phyloP scores from a whole-genome alignment of 2,113 vertebrate species.

The Cercopithecus mona region DNA sequence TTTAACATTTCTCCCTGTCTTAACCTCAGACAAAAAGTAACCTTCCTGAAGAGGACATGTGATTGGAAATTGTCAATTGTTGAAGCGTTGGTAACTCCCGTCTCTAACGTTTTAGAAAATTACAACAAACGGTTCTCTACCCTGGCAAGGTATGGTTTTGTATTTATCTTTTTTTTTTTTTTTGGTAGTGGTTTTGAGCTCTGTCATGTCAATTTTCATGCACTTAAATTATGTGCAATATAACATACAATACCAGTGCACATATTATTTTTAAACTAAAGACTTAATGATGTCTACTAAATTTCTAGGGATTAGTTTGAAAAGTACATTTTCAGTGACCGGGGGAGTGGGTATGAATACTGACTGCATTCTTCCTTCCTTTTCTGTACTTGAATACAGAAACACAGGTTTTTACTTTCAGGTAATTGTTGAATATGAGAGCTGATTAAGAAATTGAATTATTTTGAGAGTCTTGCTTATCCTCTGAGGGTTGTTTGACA shows the following conservation, averaged over 20 bases:
- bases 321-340: neutral
- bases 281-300: neutral
- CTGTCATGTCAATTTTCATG: neutral
- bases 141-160: conserved; percentile 51
- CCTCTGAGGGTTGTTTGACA: neutral
- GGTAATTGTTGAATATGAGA: neutral
- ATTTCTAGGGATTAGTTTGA: conserved; percentile 21
- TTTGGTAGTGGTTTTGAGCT: neutral
- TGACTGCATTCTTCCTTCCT: neutral
- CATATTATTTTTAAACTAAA: neutral
- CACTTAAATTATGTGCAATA: neutral
- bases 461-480: neutral
- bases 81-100: neutral
- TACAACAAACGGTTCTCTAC: neutral
- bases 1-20: conserved; percentile 39
- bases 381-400: neutral
- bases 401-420: neutral
- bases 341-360: neutral
- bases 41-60: conserved; percentile 70
- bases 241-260: neutral
- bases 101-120: conserved; percentile 20
- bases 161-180: neutral
- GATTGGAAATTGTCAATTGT: conserved; percentile 47
- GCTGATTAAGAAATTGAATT: neutral
- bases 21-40: conserved; percentile 49